Base-by-base conservation (phyloP, 2,888 invertebrate genomes). In the Hypomecis atomaria region DNA sequence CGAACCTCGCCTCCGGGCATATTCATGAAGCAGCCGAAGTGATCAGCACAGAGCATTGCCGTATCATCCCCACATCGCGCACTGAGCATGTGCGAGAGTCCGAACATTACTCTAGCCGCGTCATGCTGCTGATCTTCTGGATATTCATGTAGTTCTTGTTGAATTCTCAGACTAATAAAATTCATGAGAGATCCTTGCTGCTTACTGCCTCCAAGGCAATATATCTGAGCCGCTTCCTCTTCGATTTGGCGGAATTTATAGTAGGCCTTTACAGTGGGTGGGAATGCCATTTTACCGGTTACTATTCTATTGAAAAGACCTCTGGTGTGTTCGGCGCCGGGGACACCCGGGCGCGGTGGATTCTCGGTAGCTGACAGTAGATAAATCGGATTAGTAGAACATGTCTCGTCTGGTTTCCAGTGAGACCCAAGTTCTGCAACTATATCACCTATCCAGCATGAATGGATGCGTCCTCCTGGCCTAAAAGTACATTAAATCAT, bases 341-440 rank as follows among this genome's bases (percentile, higher is more conserved):
- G 88, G 36, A 90, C 86, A 7, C 94, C 92, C 2, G 94, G 88
- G 34, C 94, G 93, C 6, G 95, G 88, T 0, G 95, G 92, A 13
- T 94, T 91, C 77, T 96, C 96, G 55, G 93, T 90, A 0, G 95
- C 94, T 0, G 95, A 94, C 68, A 96, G 81, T 6, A 92, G 92
- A 78, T 94, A 96, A n/a, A 96, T 90, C 0, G 96, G 95, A 82
- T 91, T 89, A 40, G 82, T 84, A 40, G 72, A 73, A 53, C 71
- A 72, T 59, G 82, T 83, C 6, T 64, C 59, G 47, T 96, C 95
- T 6, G 94, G 93, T 13, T 94, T 95, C 93, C 94, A 95, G 65
- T 95, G 94, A 0, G 96, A 95, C 1, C 96, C 96, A 81, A 96
- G 92, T 80, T 96, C 96, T 6, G 96, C 96, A 13, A 95, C 95